Base-by-base conservation (phyloP, 2,888 invertebrate species). In the Drosophila setosimentum region DNA sequence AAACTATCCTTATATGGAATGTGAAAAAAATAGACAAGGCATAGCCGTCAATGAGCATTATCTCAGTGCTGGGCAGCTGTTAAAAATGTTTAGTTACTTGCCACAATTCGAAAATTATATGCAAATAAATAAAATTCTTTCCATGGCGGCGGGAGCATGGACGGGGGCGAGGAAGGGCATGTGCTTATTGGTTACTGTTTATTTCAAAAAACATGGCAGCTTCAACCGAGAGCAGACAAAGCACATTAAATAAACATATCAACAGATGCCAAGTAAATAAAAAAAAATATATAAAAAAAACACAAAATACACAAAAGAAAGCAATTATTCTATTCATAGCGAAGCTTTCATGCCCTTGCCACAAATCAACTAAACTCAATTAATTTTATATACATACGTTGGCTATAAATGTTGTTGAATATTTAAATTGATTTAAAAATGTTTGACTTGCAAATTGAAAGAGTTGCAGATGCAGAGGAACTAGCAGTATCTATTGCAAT, bases 171-270 rank as follows among this genome's bases (percentile, higher is more conserved):
- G 37, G 21, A 16, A 5, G n/a, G 45, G 42, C 5, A 35, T 29
- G 50, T 18, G n/a, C 68, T 59, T 73, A 73, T 83, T 80, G 81
- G 78, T 83, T 86, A 85, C 6, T 45, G 45, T 45, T 45, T 45
- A 24, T 45, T 87, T 67, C 64, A 68, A 78, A 78, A 81, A 87
- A 75, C 76, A 72, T 72, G 76, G 81, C 76, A 68, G 69, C 70
- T 76, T 53, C n/a, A 65, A 32, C 32, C 65, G 35, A 69, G 53
- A 57, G 45, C 58, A 68, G 21, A 45, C 32, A 21, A 32, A 78
- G 73, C 70, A 78, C 83, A 80, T 83, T 70, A 83, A 83, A 83
- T 85, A 85, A 83, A 85, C 87, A 85, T 86, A 81, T 83, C 83
- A 76, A 61, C 83, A 83, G 60, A 78, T 75, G 83, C 83, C 76